Percentiles rank a stretch among this genome's conserved stretches.
Evolutionary conservation across 2,797 vertebrate species (phyloP).

Genomic region (Chanos chanos): DNA sequence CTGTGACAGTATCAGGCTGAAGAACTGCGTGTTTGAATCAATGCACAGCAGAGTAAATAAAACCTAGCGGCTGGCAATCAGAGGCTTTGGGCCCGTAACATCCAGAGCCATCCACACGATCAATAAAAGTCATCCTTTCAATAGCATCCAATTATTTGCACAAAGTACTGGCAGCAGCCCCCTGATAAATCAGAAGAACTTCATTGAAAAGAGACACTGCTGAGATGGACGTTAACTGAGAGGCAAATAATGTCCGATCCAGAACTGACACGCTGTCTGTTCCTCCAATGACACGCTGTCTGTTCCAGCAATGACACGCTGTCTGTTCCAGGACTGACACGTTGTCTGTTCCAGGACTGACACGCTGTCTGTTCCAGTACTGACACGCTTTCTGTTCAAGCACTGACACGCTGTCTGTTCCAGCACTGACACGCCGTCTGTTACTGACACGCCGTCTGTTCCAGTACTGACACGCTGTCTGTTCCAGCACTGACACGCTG

Average conservation of each 20-base stretch:
- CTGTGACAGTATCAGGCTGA: conserved; percentile 81
- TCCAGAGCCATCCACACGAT: conserved; percentile 89
- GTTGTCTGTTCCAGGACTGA: too few species aligned
- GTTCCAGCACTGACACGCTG: too few species aligned
- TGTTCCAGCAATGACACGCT: too few species aligned
- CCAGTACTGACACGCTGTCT: too few species aligned
- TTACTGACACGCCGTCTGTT: too few species aligned
- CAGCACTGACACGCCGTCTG: too few species aligned
- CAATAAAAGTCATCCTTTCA: conserved; percentile 99
- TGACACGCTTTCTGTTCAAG: too few species aligned
- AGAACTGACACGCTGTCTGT: conserved; percentile 43
- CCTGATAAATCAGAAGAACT: conserved; percentile 86
- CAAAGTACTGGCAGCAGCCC: conserved; percentile 79
- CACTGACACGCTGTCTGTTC: too few species aligned
- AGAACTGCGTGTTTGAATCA: conserved; percentile 84
- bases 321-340: too few species aligned
- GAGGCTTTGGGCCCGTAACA: conserved; percentile 86
- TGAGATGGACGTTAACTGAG: conserved; percentile 80
- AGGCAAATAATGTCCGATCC: conserved; percentile 63
- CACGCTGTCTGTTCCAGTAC: too few species aligned
- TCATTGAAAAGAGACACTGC: conserved; percentile 80
- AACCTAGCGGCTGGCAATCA: conserved; percentile 81
- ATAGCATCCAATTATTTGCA: conserved; percentile 98
- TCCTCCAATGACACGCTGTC: too few species aligned
- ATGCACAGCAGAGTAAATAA: conserved; percentile 84